These are phyloP conservation scores for Rhipidura dahli DNA, from an alignment of 2,113 vertebrate genomes.

Conservation along the genomic window DNA sequence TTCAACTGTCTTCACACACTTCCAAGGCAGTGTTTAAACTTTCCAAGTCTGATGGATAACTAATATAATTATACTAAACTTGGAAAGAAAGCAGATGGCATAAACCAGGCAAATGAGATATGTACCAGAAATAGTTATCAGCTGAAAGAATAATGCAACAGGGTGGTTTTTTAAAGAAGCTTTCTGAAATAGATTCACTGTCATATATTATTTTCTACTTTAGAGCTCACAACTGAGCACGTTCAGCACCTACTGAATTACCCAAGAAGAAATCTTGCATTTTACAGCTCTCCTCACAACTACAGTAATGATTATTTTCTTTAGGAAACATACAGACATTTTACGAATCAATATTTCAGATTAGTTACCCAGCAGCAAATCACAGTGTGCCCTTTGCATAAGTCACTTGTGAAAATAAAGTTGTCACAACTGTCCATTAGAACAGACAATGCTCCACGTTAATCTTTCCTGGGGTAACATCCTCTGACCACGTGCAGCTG, in stretches of 20 bases:
- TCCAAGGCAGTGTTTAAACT: slow-evolving; percentile 32
- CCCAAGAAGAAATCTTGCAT: not conserved
- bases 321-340: slow-evolving; percentile 7
- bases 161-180: not conserved
- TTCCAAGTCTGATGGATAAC: slow-evolving; percentile 37
- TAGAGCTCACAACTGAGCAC: not conserved
- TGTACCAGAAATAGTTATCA: slow-evolving; percentile 24
- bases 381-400: not conserved
- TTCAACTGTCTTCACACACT: slow-evolving; percentile 26
- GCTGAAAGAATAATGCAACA: not conserved
- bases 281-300: slow-evolving; percentile 44
- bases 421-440: not conserved
- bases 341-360: slow-evolving; percentile 18
- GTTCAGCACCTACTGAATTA: not conserved
- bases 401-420: not conserved
- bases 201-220: not conserved
- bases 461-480: not conserved
- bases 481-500: not conserved
- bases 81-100: slow-evolving; percentile 61
- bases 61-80: slow-evolving; percentile 53
- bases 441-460: not conserved
- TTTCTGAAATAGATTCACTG: slow-evolving; percentile 5
- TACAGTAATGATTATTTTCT: slow-evolving; percentile 37
- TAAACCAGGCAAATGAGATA: slow-evolving; percentile 40
- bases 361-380: not conserved